Percentiles rank a stretch among this genome's conserved stretches.
Conservation (phyloP, 2,113 vertebrate species). For the Stictonetta naevosa region DNA sequence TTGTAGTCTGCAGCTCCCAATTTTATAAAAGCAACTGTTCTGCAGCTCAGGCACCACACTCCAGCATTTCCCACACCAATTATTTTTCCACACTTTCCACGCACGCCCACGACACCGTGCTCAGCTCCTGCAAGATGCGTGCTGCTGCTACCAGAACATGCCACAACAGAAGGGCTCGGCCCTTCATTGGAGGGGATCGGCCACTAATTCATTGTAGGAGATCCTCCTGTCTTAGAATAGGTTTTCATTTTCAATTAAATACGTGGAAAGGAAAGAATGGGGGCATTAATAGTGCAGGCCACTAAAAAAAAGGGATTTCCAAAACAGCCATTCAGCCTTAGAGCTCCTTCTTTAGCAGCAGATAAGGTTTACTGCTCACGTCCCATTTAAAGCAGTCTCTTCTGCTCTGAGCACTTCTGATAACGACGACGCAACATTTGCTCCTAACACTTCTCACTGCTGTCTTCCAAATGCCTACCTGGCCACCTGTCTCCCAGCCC, state of each 20-base stretch:
- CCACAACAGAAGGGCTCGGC: background rate
- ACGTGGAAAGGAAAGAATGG: background rate
- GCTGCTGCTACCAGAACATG: background rate
- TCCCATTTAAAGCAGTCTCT: background rate
- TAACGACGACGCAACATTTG: background rate
- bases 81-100: constrained; percentile 50
- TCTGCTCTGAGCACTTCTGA: background rate
- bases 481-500: background rate
- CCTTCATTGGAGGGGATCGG: background rate
- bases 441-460: rapidly evolving
- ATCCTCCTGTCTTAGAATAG: background rate
- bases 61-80: constrained; percentile 69
- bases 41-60: constrained; percentile 60
- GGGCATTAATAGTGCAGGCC: background rate
- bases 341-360: background rate
- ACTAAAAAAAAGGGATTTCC: background rate
- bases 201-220: background rate
- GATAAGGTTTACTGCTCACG: background rate
- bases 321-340: background rate
- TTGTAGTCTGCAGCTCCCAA: constrained; percentile 73
- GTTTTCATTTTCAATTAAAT: background rate
- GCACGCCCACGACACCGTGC: background rate
- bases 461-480: rapidly evolving
- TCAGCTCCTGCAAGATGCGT: background rate
- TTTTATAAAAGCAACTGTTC: constrained; percentile 73